Evolutionary conservation across 2,888 invertebrate genomes (phyloP).

Genomic region (Labia minor): DNA sequence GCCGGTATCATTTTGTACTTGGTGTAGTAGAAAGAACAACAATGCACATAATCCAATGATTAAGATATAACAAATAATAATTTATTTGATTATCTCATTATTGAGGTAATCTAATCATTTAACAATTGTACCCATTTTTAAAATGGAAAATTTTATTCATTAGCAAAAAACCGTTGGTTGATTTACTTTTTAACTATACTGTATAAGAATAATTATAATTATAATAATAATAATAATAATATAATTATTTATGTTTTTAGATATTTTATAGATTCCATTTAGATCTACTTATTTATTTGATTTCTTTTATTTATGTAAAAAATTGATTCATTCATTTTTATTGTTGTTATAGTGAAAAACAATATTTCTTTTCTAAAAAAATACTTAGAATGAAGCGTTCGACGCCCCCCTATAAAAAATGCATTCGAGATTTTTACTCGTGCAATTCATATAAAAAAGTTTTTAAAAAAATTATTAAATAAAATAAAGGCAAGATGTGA

Average conservation of each 20-base stretch:
- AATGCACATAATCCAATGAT: too few relatives aligned
- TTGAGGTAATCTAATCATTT: neutral
- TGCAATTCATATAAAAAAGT: neutral
- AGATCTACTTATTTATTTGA: neutral
- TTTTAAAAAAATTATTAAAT: neutral
- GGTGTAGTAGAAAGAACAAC: too few relatives aligned
- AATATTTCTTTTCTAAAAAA: neutral
- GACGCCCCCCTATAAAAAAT: neutral
- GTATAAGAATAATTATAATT: neutral
- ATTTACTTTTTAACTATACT: neutral
- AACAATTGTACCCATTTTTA: neutral
- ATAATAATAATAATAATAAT: neutral
- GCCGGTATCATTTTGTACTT: too few relatives aligned
- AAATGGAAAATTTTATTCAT: neutral
- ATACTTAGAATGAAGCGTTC: neutral
- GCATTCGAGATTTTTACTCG: neutral
- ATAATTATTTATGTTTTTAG: neutral
- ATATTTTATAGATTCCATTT: neutral
- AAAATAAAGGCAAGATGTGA: neutral
- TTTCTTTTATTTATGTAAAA: neutral
- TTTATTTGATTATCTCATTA: too few relatives aligned
- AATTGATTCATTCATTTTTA: neutral
- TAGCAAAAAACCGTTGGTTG: slow-evolving; percentile 3
- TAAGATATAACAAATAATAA: too few relatives aligned
- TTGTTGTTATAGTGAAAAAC: neutral